phyloP scores from a whole-genome alignment of 2,888 invertebrate genomes.

The Phyllotreta cruciferae region DNA sequence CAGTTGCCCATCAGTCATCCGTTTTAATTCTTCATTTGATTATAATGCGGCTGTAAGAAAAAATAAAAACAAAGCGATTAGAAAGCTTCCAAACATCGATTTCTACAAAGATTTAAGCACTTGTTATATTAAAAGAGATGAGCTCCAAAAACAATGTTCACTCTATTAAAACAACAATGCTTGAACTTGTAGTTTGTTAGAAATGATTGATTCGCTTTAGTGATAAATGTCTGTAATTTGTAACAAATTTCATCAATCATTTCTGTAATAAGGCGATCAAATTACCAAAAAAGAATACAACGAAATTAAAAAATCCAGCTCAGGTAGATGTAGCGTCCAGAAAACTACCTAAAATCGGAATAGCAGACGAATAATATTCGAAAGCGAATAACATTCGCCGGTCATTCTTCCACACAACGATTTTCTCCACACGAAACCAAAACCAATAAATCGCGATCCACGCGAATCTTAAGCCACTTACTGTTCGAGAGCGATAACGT shows the following conservation, averaged over 20 bases:
- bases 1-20: slow-evolving; percentile 12
- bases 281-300: slow-evolving; percentile 26
- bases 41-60: slow-evolving; percentile 55
- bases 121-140: slow-evolving; percentile 7
- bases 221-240: slow-evolving; percentile 3
- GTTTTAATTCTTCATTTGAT: slow-evolving; percentile 33
- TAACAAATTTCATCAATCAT: slow-evolving; percentile 10
- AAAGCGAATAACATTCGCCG: too few species aligned
- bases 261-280: slow-evolving; percentile 4
- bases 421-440: too few species aligned
- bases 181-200: neutral
- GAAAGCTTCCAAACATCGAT: slow-evolving; percentile 32
- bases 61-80: slow-evolving; percentile 54
- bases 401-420: too few species aligned
- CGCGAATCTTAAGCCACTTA: slow-evolving; percentile 61
- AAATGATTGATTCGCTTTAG: neutral
- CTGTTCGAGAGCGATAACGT: slow-evolving; percentile 96
- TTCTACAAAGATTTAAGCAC: slow-evolving; percentile 10
- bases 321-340: slow-evolving; percentile 38
- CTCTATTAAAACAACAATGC: slow-evolving; percentile 8
- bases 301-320: slow-evolving; percentile 29
- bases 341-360: slow-evolving; percentile 19
- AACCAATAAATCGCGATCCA: too few species aligned
- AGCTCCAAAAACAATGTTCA: too few species aligned
- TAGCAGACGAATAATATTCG: neutral